Base-by-base conservation (phyloP, 1,140 invertebrate genomes). In the Macrobrachium rosenbergii region DNA sequence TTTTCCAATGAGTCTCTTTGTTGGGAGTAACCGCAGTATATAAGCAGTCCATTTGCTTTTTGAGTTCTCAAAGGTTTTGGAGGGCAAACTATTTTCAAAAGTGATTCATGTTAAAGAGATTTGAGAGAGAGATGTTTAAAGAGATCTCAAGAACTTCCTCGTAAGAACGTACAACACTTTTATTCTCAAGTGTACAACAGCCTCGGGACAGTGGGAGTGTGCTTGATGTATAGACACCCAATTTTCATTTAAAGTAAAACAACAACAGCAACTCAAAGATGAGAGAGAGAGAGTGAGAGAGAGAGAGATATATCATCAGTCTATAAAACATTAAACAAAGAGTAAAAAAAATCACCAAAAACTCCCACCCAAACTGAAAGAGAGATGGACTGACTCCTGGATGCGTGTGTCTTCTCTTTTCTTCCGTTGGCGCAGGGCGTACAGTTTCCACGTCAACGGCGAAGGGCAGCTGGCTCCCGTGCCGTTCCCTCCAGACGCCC, bases 401-500 rank as follows among this genome's bases (percentile, higher is more conserved):
- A 72, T 85, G 73, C 72, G 58, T 81, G 10, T 85, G 73, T 72
- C 84, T 81, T 86, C 91, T 91, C 89, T 52, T 52, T 8, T 52
- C 12, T 52, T 52, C 52, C 52, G 52, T 8, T 52, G 52, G 52
- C 52, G 52, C 91, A 94, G 93, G 82, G 93, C 94, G 17, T 95
- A 95, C 91, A 94, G 94, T 77, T 95, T 94, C 91, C 94, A 94
- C 90, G 93, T 94, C n/a, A 93, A 92, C 88, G 93, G 92, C 45
- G 94, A 94, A 89, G 94, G 93, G 17, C 92, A 97, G 90, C 94
- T 98, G 92, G 96, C 97, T 91, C 97, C 98, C 12, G 97, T 98
- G 72, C 96, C 96, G 73, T 99, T 99, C 92, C 98, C 98, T n/a
- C 95, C 96, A 45, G 98, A 99, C 93, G 98, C 98, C 63, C 93